phyloP scores from a whole-genome alignment of 2,888 invertebrate genomes.

The Chaetogeoica ovagalla region DNA sequence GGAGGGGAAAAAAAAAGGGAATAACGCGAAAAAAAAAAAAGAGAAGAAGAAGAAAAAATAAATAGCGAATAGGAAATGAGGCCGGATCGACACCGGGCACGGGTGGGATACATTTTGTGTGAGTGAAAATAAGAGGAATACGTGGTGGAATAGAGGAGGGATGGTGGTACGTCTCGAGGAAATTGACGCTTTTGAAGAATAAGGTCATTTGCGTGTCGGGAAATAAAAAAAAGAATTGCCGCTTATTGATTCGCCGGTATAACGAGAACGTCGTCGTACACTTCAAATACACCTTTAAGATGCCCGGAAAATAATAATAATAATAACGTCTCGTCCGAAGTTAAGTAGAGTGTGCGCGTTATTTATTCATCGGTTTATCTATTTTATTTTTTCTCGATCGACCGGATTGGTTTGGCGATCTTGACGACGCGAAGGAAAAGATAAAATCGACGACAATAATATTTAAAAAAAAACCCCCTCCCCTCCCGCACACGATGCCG shows the following conservation, averaged over 20 bases:
- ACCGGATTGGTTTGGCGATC: not conserved
- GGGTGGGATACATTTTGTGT: constrained; percentile 5
- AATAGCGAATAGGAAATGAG: constrained; percentile 3
- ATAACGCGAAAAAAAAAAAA: not conserved
- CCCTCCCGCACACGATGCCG: too few species aligned
- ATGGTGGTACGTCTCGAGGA: constrained; percentile 6
- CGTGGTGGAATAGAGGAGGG: constrained; percentile 27
- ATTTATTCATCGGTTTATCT: not conserved
- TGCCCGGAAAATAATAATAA: not conserved
- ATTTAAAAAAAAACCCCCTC: too few species aligned
- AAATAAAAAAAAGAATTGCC: constrained; percentile 11
- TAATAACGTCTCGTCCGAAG: constrained; percentile 16
- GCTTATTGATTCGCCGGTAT: constrained; percentile 31
- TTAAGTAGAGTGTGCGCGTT: not conserved
- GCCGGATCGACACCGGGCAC: not conserved
- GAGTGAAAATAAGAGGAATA: constrained; percentile 32
- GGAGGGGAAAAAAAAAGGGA: not conserved
- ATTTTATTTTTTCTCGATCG: not conserved
- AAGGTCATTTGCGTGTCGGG: constrained; percentile 37
- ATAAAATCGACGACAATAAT: not conserved
- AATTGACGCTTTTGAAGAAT: constrained; percentile 1
- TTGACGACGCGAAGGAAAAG: not conserved
- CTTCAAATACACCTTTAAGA: not conserved
- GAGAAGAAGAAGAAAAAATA: too few species aligned
- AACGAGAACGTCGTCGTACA: not conserved